These are phyloP conservation scores for Furnarius figulus DNA, from an alignment of 2,113 vertebrate genomes.

Conservation along the genomic window DNA sequence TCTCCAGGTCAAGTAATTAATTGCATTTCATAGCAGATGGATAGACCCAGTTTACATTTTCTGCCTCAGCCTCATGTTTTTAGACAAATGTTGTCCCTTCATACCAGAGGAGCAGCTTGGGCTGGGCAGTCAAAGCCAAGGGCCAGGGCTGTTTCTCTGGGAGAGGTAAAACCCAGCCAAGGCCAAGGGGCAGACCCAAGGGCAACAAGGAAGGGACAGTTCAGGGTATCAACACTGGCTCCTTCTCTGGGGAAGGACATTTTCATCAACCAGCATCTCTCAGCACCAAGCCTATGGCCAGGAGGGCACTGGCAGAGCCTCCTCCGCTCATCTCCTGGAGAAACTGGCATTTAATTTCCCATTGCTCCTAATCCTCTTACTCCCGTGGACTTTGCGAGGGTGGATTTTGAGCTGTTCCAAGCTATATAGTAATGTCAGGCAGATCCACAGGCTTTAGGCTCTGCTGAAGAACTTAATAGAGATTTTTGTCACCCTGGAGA, in stretches of 20 bases:
- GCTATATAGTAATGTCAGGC: not conserved
- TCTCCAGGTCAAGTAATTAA: not conserved
- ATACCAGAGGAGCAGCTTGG: not conserved
- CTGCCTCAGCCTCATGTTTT: not conserved
- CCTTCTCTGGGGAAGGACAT: not conserved
- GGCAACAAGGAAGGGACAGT: not conserved
- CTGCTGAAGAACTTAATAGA: not conserved
- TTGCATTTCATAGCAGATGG: not conserved
- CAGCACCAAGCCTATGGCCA: not conserved
- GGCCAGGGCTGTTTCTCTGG: not conserved
- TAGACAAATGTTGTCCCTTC: not conserved
- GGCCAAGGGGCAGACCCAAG: not conserved
- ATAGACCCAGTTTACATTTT: not conserved
- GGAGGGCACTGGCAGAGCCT: not conserved
- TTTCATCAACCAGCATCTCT: not conserved
- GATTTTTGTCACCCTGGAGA: not conserved
- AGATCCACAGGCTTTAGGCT: not conserved
- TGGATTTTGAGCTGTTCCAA: conserved; percentile 16
- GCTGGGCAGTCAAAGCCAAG: not conserved
- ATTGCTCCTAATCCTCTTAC: conserved; percentile 49
- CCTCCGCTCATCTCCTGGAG: not conserved
- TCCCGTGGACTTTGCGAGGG: not conserved
- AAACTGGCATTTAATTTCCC: conserved; percentile 8
- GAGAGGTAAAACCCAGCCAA: not conserved
- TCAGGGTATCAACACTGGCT: rapidly evolving